These are phyloP conservation scores for Junonia oenone DNA, from an alignment of 2,888 invertebrate species.

Conservation along the genomic window DNA sequence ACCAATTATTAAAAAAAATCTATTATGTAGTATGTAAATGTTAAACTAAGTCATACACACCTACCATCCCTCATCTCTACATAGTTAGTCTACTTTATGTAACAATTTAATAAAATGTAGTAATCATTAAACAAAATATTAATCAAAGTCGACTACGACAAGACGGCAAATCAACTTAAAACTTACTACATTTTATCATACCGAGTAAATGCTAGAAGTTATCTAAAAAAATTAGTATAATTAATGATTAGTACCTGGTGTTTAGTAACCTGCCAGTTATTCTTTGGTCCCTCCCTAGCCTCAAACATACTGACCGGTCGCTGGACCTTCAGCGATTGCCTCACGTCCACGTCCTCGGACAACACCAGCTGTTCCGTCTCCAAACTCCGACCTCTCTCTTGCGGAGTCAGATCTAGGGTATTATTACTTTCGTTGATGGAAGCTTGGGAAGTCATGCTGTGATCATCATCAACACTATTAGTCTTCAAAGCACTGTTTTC, in stretches of 20 bases:
- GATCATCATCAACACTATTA: slow-evolving; percentile 66
- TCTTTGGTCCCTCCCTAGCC: slow-evolving; percentile 84
- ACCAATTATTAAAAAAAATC: background rate
- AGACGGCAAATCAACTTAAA: no score
- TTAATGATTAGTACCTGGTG: slow-evolving; percentile 75
- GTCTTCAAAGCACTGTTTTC: slow-evolving; percentile 89
- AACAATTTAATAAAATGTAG: background rate
- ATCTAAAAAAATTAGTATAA: slow-evolving; percentile 61
- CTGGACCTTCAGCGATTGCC: slow-evolving; percentile 70
- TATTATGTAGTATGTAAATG: background rate
- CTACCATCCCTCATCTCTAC: slow-evolving; percentile 19
- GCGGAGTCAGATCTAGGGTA: slow-evolving; percentile 40
- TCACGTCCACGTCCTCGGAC: slow-evolving; percentile 74
- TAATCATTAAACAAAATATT: no score
- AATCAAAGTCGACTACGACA: no score
- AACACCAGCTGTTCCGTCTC: slow-evolving; percentile 58
- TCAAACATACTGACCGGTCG: slow-evolving; percentile 94
- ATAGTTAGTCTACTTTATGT: slow-evolving; percentile 16
- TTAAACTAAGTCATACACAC: slow-evolving; percentile 1
- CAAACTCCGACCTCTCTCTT: slow-evolving; percentile 65
- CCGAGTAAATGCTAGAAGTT: background rate
- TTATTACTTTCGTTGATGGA: slow-evolving; percentile 57
- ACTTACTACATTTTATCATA: background rate
- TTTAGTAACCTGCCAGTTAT: slow-evolving; percentile 81
- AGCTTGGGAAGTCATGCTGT: slow-evolving; percentile 59